A percentile compares a stretch with the other conserved stretches of the same genome.
Evolutionary conservation across 2,888 invertebrate genomes (phyloP).

Genomic region (Lucinisca nassula): DNA sequence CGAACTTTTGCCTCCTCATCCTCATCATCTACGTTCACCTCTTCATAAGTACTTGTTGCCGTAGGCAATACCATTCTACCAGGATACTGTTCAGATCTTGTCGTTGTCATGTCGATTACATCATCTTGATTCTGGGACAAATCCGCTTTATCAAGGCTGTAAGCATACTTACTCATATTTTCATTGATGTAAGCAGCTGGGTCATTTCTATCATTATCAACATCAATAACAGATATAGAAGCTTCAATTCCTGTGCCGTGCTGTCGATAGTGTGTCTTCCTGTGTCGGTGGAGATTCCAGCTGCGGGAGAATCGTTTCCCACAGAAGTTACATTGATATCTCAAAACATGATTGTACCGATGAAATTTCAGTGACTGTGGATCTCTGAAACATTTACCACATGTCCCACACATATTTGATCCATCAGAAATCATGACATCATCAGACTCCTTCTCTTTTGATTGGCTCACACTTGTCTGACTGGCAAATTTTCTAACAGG

Average conservation of each 20-base stretch:
- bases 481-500: slow-evolving; percentile 58
- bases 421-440: slow-evolving; percentile 49
- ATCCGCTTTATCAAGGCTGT: not conserved
- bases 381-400: slow-evolving; percentile 75
- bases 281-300: slow-evolving; percentile 76
- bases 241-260: slow-evolving; percentile 52
- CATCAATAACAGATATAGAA: slow-evolving; percentile 57
- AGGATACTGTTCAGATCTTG: not conserved
- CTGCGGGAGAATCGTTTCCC: slow-evolving; percentile 75
- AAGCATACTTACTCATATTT: slow-evolving; percentile 1
- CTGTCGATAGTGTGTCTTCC: slow-evolving; percentile 74
- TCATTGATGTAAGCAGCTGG: slow-evolving; percentile 30
- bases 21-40: not conserved
- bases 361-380: slow-evolving; percentile 75
- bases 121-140: not conserved
- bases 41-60: not conserved
- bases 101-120: not conserved
- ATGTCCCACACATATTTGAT: slow-evolving; percentile 72
- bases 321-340: slow-evolving; percentile 75
- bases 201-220: slow-evolving; percentile 55
- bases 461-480: slow-evolving; percentile 35
- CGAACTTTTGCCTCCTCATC: not conserved
- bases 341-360: slow-evolving; percentile 74
- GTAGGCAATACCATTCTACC: slow-evolving; percentile 2
- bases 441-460: slow-evolving; percentile 39